phyloP scores from a whole-genome alignment of 2,113 vertebrate genomes.

The Phasianus colchicus region DNA sequence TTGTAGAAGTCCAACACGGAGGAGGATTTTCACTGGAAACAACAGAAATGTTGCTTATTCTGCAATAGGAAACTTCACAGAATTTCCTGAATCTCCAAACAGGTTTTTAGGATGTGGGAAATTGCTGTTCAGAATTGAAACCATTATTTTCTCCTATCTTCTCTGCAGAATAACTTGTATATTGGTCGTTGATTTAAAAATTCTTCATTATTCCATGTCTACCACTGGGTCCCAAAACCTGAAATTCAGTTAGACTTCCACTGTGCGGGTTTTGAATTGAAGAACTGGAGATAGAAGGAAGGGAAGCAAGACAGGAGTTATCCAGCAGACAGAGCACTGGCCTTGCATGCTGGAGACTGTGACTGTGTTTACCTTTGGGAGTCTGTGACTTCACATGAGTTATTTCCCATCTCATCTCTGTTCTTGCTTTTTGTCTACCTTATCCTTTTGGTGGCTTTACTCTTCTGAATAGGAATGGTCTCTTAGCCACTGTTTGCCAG shows the following conservation, averaged over 20 bases:
- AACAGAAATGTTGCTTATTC: not conserved
- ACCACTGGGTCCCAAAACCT: not conserved
- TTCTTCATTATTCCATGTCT: not conserved
- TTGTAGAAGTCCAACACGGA: not conserved
- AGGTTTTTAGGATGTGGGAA: not conserved
- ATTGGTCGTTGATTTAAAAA: not conserved
- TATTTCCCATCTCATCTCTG: not conserved
- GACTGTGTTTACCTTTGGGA: not conserved
- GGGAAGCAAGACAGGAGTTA: not conserved
- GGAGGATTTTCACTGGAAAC: not conserved
- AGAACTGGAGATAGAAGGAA: not conserved
- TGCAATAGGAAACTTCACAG: not conserved
- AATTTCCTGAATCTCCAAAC: not conserved
- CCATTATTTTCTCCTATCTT: not conserved
- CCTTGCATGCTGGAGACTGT: not conserved
- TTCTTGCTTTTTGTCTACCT: not conserved
- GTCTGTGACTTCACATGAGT: not conserved
- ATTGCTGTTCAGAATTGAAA: not conserved
- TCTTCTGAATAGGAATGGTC: not conserved
- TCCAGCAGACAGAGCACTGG: accelerated
- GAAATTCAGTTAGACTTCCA: not conserved
- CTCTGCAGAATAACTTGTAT: accelerated
- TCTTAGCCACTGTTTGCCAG: not conserved
- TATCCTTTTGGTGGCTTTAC: not conserved
- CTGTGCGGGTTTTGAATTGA: not conserved